phyloP scores from a whole-genome alignment of 2,113 vertebrate species.

The Nibea albiflora region DNA sequence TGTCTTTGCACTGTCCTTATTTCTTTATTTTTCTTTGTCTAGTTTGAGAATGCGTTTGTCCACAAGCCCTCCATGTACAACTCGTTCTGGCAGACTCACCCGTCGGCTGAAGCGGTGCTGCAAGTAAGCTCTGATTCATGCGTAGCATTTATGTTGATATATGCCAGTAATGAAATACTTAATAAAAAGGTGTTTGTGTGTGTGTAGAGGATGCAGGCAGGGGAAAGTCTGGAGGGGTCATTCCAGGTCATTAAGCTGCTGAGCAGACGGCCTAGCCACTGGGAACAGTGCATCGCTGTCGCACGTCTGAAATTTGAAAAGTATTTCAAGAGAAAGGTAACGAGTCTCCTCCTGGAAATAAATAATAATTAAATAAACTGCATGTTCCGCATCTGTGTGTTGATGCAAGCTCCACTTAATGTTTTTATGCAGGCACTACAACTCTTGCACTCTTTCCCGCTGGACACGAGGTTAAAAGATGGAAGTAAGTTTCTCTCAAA shows the following conservation, averaged over 20 bases:
- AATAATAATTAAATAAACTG: background rate
- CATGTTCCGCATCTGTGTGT: background rate
- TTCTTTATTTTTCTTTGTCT: constrained; percentile 3
- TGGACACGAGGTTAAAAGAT: constrained; percentile 96
- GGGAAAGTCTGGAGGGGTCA: constrained; percentile 94
- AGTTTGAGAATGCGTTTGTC: constrained; percentile 97
- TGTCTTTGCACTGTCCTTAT: background rate
- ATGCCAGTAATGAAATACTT: background rate
- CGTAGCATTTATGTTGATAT: background rate
- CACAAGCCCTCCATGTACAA: constrained; percentile 96
- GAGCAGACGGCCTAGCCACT: constrained; percentile 90
- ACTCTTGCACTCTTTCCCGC: constrained; percentile 95
- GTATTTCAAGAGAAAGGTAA: constrained; percentile 98
- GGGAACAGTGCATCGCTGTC: constrained; percentile 91
- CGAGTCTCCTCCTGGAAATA: background rate
- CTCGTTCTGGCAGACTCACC: constrained; percentile 96
- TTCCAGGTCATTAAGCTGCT: constrained; percentile 97
- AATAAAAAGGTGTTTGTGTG: constrained; percentile 11
- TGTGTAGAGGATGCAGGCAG: constrained; percentile 90
- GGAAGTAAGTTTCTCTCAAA: constrained; percentile 89
- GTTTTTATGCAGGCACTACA: constrained; percentile 89
- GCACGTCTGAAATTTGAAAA: constrained; percentile 98
- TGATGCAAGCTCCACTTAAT: background rate
- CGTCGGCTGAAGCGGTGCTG: constrained; percentile 89
- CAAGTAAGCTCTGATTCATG: constrained; percentile 83